Evolutionary conservation across 2,888 invertebrate species (phyloP).

Genomic region (Pterostichus niger): DNA sequence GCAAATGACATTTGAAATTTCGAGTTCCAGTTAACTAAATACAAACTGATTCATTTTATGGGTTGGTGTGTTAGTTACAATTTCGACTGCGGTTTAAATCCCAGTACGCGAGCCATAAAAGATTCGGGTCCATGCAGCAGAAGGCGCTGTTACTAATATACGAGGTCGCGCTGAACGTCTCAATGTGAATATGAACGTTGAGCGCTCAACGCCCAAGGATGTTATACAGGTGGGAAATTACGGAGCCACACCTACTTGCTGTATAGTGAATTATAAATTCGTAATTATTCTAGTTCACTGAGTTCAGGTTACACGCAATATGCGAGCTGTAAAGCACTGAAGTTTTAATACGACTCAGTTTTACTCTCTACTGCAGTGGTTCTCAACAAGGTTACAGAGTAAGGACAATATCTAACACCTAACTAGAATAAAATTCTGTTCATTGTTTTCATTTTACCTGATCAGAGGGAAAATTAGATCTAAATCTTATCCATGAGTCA

Average conservation of each 20-base stretch:
- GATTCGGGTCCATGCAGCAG: background rate
- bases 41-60: conserved; percentile 13
- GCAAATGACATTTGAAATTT: background rate
- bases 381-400: background rate
- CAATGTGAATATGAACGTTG: background rate
- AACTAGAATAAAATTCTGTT: too few relatives aligned
- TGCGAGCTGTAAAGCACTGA: conserved; percentile 40
- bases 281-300: conserved; percentile 58
- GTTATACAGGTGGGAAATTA: conserved; percentile 21
- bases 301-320: conserved; percentile 23
- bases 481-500: too few relatives aligned
- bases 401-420: too few relatives aligned
- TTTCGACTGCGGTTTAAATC: conserved; percentile 16
- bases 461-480: too few relatives aligned
- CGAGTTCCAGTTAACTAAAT: background rate
- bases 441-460: too few relatives aligned
- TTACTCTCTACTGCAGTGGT: background rate
- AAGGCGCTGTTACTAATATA: conserved; percentile 1
- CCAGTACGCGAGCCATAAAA: conserved; percentile 9
- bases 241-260: conserved; percentile 18
- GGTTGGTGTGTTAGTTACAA: conserved; percentile 21
- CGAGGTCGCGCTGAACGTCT: background rate
- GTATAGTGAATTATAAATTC: conserved; percentile 61
- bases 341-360: conserved; percentile 57
- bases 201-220: conserved; percentile 1